Conservation (phyloP, 2,113 vertebrate species). For the Opisthocomus hoazin region DNA sequence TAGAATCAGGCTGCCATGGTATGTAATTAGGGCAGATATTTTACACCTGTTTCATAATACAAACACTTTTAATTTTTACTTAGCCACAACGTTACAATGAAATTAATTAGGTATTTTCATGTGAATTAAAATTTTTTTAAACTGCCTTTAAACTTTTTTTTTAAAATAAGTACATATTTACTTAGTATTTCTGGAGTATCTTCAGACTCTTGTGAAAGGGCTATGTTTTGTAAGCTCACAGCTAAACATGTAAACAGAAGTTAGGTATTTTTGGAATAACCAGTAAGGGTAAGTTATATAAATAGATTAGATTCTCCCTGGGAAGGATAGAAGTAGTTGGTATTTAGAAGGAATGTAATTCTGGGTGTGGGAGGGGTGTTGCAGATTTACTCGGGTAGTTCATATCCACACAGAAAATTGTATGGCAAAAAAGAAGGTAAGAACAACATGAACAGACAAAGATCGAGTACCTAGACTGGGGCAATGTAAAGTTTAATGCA, state of each 20-base stretch:
- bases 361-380: not conserved
- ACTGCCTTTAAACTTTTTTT: not conserved
- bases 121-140: not conserved
- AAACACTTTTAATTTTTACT: not conserved
- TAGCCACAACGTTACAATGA: not conserved
- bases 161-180: not conserved
- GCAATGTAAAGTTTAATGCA: not conserved
- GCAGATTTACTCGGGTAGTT: not conserved
- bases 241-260: not conserved
- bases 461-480: not conserved
- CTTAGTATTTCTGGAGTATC: not conserved
- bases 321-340: not conserved
- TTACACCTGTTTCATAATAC: not conserved
- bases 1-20: not conserved
- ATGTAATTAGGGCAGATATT: not conserved
- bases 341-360: not conserved
- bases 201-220: not conserved
- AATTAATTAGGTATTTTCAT: not conserved
- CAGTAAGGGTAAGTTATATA: not conserved
- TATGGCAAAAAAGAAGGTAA: not conserved
- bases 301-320: not conserved
- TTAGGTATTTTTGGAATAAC: not conserved
- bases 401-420: not conserved
- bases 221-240: not conserved
- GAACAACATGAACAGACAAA: not conserved